phyloP scores from a whole-genome alignment of 2,797 vertebrate species.

The Onychomys arenicola region DNA sequence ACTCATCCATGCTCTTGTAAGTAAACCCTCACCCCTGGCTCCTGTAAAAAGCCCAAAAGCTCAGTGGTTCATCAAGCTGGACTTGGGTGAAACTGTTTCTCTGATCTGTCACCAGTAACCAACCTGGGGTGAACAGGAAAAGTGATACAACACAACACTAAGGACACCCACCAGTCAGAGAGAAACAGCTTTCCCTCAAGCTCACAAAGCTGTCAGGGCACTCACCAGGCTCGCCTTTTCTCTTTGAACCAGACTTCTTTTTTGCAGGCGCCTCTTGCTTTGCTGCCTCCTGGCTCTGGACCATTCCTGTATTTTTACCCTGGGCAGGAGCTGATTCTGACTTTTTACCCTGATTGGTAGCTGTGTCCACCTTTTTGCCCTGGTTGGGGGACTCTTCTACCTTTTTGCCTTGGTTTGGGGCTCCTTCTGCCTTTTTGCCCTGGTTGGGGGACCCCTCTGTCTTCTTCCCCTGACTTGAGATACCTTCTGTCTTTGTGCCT shows the following conservation, averaged over 20 bases:
- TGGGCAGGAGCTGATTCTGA: conserved; percentile 73
- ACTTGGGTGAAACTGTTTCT: neutral
- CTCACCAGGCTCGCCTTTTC: conserved; percentile 93
- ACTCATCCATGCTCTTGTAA: neutral
- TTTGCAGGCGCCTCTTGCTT: conserved; percentile 89
- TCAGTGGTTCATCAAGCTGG: neutral
- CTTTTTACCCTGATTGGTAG: conserved; percentile 83
- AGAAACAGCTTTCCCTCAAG: neutral
- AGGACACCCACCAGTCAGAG: neutral
- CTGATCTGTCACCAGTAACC: neutral
- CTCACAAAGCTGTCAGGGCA: conserved; percentile 53
- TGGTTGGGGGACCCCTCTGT: conserved; percentile 60
- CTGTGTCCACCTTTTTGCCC: conserved; percentile 82
- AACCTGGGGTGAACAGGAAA: neutral
- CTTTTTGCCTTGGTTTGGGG: conserved; percentile 82
- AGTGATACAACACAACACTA: neutral
- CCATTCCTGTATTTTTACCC: conserved; percentile 83
- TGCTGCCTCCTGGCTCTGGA: conserved; percentile 88
- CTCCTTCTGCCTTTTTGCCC: conserved; percentile 83
- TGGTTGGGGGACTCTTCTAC: conserved; percentile 70
- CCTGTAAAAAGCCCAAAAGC: neutral
- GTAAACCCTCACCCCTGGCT: neutral
- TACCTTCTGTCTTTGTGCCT: conserved; percentile 81
- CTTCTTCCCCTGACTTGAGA: conserved; percentile 82
- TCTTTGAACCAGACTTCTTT: conserved; percentile 94